Evolutionary conservation across 2,113 vertebrate species (phyloP).

Genomic region (Neotoma lepida): DNA sequence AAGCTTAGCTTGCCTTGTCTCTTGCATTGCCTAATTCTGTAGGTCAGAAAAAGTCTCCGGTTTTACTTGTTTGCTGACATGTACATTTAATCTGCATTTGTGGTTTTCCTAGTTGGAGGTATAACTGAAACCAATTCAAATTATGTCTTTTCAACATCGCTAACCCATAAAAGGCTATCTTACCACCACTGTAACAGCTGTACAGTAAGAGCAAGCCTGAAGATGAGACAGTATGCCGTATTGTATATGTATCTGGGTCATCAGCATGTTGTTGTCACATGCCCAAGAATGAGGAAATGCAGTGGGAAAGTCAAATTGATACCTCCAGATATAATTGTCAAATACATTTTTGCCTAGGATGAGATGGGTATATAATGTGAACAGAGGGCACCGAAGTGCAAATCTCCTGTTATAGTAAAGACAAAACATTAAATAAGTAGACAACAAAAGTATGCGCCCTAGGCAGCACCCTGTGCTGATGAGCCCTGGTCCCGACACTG

Average conservation of each 20-base stretch:
- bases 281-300: not conserved
- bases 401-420: not conserved
- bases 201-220: not conserved
- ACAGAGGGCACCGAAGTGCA: not conserved
- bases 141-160: not conserved
- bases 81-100: slow-evolving; percentile 18
- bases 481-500: not conserved
- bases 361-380: not conserved
- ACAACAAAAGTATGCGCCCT: accelerated
- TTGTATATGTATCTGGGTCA: not conserved
- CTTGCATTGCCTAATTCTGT: not conserved
- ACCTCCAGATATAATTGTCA: not conserved
- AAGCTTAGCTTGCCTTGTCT: not conserved
- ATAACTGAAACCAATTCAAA: not conserved
- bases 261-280: not conserved
- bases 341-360: not conserved
- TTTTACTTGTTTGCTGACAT: not conserved
- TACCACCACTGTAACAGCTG: not conserved
- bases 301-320: not conserved
- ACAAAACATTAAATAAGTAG: not conserved
- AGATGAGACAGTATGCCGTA: not conserved
- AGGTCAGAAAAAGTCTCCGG: not conserved
- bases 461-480: not conserved
- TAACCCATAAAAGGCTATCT: not conserved
- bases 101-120: not conserved